phyloP scores from a whole-genome alignment of 2,888 invertebrate species.

The Thecophora atra region DNA sequence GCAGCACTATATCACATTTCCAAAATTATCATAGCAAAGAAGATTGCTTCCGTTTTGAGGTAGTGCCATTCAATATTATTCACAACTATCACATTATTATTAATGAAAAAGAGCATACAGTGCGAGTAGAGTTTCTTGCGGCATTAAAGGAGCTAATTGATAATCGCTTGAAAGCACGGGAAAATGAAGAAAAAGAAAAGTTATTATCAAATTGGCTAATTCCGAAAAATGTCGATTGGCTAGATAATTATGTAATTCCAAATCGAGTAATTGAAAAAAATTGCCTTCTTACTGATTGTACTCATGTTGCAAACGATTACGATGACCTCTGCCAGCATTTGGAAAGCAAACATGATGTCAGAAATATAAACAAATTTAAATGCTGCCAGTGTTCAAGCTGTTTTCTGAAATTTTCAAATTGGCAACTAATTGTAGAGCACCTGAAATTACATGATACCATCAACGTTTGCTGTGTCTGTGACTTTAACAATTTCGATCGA shows the following conservation, averaged over 20 bases:
- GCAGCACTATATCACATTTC: slow-evolving; percentile 35
- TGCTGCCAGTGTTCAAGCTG: slow-evolving; percentile 42
- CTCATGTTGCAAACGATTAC: slow-evolving; percentile 37
- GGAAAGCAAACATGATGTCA: slow-evolving; percentile 25
- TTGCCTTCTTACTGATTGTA: slow-evolving; percentile 40
- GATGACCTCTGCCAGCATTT: slow-evolving; percentile 40
- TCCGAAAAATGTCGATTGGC: slow-evolving; percentile 35
- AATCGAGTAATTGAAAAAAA: slow-evolving; percentile 29
- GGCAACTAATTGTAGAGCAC: slow-evolving; percentile 42
- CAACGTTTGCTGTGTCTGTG: slow-evolving; percentile 44
- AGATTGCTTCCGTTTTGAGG: slow-evolving; percentile 38
- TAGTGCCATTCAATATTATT: slow-evolving; percentile 40
- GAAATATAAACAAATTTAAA: slow-evolving; percentile 34
- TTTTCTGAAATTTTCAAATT: slow-evolving; percentile 31
- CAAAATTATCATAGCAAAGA: slow-evolving; percentile 25
- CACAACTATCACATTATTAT: slow-evolving; percentile 44
- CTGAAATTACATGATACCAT: slow-evolving; percentile 41
- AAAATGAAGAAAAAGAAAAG: slow-evolving; percentile 27
- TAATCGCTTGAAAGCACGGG: slow-evolving; percentile 39
- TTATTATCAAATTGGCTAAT: slow-evolving; percentile 42
- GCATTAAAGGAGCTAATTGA: slow-evolving; percentile 37
- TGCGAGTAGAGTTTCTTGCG: slow-evolving; percentile 40
- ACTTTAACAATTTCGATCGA: slow-evolving; percentile 35
- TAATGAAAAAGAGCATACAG: slow-evolving; percentile 12
- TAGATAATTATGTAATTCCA: slow-evolving; percentile 41